phyloP scores from a whole-genome alignment of 2,888 invertebrate species.

The Electrophaes corylata region DNA sequence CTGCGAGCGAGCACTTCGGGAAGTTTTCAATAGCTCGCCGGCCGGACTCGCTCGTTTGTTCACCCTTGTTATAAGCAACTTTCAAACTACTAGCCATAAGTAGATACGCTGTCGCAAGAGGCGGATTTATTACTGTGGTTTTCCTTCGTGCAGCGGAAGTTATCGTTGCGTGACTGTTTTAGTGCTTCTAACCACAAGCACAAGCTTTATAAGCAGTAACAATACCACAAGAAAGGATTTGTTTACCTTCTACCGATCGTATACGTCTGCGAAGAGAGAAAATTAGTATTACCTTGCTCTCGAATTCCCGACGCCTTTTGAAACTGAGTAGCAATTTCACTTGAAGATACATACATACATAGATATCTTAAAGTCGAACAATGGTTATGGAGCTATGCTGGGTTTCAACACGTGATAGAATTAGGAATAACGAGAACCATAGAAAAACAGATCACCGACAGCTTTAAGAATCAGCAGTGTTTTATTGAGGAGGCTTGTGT shows the following conservation, averaged over 20 bases:
- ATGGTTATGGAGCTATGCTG: no score
- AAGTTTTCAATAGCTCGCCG: slow-evolving; percentile 15
- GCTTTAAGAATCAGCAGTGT: no score
- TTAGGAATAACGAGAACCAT: no score
- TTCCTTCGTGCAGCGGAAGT: slow-evolving; percentile 18
- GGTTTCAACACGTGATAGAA: no score
- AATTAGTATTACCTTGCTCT: background rate
- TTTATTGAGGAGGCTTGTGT: no score
- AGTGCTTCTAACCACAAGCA: slow-evolving; percentile 24
- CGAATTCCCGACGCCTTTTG: background rate
- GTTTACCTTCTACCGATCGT: background rate
- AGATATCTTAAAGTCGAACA: no score
- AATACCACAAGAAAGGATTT: slow-evolving; percentile 5
- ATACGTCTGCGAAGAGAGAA: background rate
- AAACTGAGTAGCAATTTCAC: slow-evolving; percentile 8
- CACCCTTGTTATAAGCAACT: slow-evolving; percentile 11
- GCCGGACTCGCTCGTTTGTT: slow-evolving; percentile 17
- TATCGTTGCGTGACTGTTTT: slow-evolving; percentile 19
- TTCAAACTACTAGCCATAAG: slow-evolving; percentile 4
- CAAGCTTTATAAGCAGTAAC: slow-evolving; percentile 3
- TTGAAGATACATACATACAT: background rate
- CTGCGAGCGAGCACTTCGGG: slow-evolving; percentile 13
- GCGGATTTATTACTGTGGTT: slow-evolving; percentile 18
- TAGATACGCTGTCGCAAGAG: background rate
- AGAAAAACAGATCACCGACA: no score